Percentiles rank a stretch among this genome's conserved stretches.
Conservation (phyloP, 2,888 invertebrate species). For the Cephus pygmeus region DNA sequence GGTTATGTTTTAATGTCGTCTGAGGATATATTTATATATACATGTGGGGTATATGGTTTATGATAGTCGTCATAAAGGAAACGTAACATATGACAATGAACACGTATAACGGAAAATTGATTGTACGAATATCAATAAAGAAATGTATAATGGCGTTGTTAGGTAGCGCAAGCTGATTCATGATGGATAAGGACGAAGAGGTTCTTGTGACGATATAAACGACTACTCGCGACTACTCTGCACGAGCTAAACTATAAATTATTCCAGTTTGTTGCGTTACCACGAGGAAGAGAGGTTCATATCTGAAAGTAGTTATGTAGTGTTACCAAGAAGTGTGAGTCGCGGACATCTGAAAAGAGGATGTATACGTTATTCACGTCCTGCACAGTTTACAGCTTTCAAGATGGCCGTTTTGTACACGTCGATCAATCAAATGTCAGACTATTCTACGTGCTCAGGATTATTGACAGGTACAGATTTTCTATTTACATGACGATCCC, state of each 20-base stretch:
- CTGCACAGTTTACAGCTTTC: neutral
- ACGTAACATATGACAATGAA: slow-evolving; percentile 25
- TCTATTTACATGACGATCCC: neutral
- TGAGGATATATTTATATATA: slow-evolving; percentile 26
- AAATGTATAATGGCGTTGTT: slow-evolving; percentile 5
- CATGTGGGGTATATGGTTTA: slow-evolving; percentile 20
- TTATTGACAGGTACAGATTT: neutral
- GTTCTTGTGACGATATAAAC: neutral
- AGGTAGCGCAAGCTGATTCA: neutral
- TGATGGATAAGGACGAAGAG: neutral
- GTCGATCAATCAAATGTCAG: neutral
- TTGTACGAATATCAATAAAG: neutral
- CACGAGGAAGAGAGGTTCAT: neutral
- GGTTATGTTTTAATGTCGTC: neutral
- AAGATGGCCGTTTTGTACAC: neutral
- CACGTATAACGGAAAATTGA: neutral
- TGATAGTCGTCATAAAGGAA: neutral
- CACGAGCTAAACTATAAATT: neutral
- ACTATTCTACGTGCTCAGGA: neutral
- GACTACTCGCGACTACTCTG: neutral
- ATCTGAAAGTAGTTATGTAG: neutral
- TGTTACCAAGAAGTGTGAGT: neutral
- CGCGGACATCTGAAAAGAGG: neutral
- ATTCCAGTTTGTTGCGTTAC: neutral
- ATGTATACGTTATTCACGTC: neutral